phyloP scores from a whole-genome alignment of 2,797 vertebrate genomes.

The Pterois miles region DNA sequence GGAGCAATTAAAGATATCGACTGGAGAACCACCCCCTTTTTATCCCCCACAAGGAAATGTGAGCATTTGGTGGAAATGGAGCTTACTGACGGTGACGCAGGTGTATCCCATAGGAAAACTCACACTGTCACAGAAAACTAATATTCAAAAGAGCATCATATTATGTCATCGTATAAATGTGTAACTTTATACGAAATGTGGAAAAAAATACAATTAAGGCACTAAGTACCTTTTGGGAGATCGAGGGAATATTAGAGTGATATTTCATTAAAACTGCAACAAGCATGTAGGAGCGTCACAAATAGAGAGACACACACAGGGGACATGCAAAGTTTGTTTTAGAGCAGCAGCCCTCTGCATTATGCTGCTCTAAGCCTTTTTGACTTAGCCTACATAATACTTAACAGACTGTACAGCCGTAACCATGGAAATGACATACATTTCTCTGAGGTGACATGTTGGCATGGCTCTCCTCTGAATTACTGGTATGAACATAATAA shows the following conservation, averaged over 20 bases:
- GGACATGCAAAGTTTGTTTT: slow-evolving; percentile 62
- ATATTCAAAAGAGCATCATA: background rate
- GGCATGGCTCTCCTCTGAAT: slow-evolving; percentile 24
- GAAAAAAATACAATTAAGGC: background rate
- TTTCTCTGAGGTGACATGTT: slow-evolving; percentile 63
- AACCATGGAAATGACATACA: slow-evolving; percentile 77
- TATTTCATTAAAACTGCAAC: slow-evolving; percentile 37
- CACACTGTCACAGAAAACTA: background rate
- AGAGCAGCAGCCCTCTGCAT: slow-evolving; percentile 38
- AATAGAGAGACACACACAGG: background rate
- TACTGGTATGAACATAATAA: slow-evolving; percentile 13
- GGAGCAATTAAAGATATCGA: slow-evolving; percentile 79
- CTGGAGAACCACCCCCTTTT: slow-evolving; percentile 55
- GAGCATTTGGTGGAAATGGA: slow-evolving; percentile 43
- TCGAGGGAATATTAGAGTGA: background rate
- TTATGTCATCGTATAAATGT: background rate
- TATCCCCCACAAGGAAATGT: slow-evolving; percentile 57
- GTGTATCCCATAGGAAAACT: slow-evolving; percentile 42
- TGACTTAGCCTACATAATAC: slow-evolving; percentile 71
- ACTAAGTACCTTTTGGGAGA: background rate
- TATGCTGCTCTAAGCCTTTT: slow-evolving; percentile 64
- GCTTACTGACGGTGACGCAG: slow-evolving; percentile 44
- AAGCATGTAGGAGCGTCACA: background rate
- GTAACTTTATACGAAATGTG: background rate
- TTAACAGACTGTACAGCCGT: slow-evolving; percentile 58